Base-by-base conservation (phyloP, 2,888 invertebrate genomes). In the Drosophila niveifrons region DNA sequence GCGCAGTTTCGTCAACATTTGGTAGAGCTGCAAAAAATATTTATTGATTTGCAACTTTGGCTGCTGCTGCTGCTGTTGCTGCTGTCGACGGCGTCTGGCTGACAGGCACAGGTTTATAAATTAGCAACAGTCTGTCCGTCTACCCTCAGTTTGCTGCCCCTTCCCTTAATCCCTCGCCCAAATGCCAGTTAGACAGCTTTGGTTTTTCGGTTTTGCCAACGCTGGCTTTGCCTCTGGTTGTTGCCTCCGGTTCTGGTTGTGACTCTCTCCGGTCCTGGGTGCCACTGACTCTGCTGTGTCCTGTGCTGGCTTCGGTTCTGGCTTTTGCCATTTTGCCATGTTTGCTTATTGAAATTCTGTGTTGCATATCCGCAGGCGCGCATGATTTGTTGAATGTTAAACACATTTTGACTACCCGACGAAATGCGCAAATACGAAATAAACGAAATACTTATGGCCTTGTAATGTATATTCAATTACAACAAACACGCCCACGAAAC, bases 331-430 rank as follows among this genome's bases (percentile, higher is more conserved):
- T 59, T 59, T 71, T 48, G 56, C 56, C 55, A 51, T 87, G 82
- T 85, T 89, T 88, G 82, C 85, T 80, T 88, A 89, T 86, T 87
- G 89, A 86, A 78, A 89, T 89, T 88, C 89, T 75, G 82, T 75
- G 80, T 85, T 85, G 89, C 86, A 85, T 88, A 88, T 77, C 89
- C 89, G 80, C 80, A 85, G 86, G 86, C 88, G 89, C 86, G 72
- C 82, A 88, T 78, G 86, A 89, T 84, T 86, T 80, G 89, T 82
- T 81, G 84, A 87, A 81, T 85, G 69, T 69, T 78, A 81, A 87
- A 73, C 59, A 78, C 63, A 80, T 66, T 71, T 72, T 44, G 55
- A 51, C 72, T 75, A 70, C 58, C 56, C 46, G 61, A 29, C 50
- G 34, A 62, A 53, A 55, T 55, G n/a, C 53, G 66, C 62, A 64